Evolutionary conservation across 2,888 invertebrate genomes (phyloP).

Genomic region (Polyommatus icarus): DNA sequence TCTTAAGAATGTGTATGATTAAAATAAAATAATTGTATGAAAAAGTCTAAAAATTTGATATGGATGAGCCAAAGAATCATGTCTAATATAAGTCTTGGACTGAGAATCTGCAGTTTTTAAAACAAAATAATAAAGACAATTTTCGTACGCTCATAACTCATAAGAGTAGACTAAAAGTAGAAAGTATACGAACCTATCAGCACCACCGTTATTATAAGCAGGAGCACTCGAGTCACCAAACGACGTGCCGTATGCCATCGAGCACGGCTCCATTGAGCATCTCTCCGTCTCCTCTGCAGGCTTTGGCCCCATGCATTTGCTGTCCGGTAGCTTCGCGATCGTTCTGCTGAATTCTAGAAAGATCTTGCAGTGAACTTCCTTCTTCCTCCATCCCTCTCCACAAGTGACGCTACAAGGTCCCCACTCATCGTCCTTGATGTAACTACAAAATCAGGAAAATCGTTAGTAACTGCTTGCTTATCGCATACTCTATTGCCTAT

Average conservation of each 20-base stretch:
- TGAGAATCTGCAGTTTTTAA: too few relatives aligned
- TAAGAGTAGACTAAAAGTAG: background rate
- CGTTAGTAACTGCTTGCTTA: background rate
- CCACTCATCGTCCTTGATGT: constrained; percentile 94
- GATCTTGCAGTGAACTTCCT: constrained; percentile 96
- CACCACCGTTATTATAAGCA: constrained; percentile 58
- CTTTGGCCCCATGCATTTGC: constrained; percentile 92
- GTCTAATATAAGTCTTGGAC: too few relatives aligned
- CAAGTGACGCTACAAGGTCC: constrained; percentile 95
- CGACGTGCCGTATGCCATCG: constrained; percentile 81
- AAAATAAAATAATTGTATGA: constrained; percentile 23
- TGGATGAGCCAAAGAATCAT: background rate
- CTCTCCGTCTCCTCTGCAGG: constrained; percentile 90
- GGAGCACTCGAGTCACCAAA: constrained; percentile 74
- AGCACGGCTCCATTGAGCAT: constrained; percentile 90
- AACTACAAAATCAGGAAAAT: constrained; percentile 80
- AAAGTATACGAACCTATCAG: constrained; percentile 60
- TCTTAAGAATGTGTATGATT: constrained; percentile 26
- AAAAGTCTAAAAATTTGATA: background rate
- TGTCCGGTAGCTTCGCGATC: constrained; percentile 92
- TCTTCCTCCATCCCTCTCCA: constrained; percentile 92
- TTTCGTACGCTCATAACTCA: too few relatives aligned
- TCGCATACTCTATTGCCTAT: background rate
- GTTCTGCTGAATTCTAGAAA: constrained; percentile 95
- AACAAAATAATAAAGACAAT: too few relatives aligned